These are phyloP conservation scores for Amphiprion percula DNA, from an alignment of 2,113 vertebrate genomes.

Conservation along the genomic window DNA sequence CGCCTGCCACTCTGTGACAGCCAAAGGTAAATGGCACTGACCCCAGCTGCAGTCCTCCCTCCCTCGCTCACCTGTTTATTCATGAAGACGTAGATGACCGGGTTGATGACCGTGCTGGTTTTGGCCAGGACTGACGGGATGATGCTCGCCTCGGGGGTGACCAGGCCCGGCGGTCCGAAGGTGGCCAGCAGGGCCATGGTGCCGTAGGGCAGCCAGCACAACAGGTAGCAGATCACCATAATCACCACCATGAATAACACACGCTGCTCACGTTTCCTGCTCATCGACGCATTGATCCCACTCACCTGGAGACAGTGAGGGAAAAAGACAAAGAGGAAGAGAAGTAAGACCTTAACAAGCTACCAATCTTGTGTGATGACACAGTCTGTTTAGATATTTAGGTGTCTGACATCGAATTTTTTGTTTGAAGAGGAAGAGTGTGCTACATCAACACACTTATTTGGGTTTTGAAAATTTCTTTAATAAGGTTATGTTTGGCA, in stretches of 20 bases:
- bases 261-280: constrained; percentile 78
- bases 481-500: too few species aligned
- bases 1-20: constrained; percentile 11
- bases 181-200: constrained; percentile 84
- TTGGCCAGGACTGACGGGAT: constrained; percentile 87
- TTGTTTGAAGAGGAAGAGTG: constrained; percentile 10
- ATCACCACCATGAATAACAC: constrained; percentile 84
- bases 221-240: constrained; percentile 86
- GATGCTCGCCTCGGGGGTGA: constrained; percentile 83
- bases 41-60: not conserved
- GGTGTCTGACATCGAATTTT: not conserved
- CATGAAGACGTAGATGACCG: constrained; percentile 87
- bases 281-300: constrained; percentile 68
- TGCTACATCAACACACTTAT: too few species aligned
- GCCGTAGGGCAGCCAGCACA: constrained; percentile 88
- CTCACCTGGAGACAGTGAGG: constrained; percentile 64
- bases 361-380: not conserved
- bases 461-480: too few species aligned
- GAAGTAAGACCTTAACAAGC: not conserved
- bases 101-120: constrained; percentile 86
- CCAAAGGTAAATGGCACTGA: constrained; percentile 28
- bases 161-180: constrained; percentile 79
- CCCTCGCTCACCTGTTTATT: constrained; percentile 85
- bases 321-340: not conserved
- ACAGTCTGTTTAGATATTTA: constrained; percentile 3